phyloP scores from a whole-genome alignment of 2,888 invertebrate genomes.

The Ornithoptera priamus region DNA sequence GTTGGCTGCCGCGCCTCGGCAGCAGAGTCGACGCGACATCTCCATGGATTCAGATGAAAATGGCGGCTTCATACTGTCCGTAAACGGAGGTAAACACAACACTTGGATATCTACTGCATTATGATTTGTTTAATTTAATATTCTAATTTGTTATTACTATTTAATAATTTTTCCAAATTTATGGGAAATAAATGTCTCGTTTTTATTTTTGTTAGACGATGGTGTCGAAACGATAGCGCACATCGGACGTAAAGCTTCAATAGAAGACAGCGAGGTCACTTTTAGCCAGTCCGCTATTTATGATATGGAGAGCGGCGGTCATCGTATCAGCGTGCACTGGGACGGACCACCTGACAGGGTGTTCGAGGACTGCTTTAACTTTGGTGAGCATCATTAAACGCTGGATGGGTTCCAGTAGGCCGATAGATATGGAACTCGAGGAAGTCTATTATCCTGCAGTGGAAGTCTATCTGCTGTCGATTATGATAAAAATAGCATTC shows the following conservation, averaged over 20 bases:
- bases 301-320: slow-evolving; percentile 51
- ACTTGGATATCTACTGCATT: not conserved
- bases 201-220: slow-evolving; percentile 35
- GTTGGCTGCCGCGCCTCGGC: slow-evolving; percentile 53
- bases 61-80: slow-evolving; percentile 47
- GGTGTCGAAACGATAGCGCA: slow-evolving; percentile 48
- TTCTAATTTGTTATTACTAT: not conserved
- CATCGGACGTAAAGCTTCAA: slow-evolving; percentile 54
- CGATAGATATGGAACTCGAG: no score
- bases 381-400: slow-evolving; percentile 48
- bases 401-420: no score
- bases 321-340: slow-evolving; percentile 58
- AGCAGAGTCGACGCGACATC: slow-evolving; percentile 41
- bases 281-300: slow-evolving; percentile 46
- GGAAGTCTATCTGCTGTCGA: no score
- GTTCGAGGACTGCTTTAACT: slow-evolving; percentile 74
- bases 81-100: slow-evolving; percentile 42
- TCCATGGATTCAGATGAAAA: slow-evolving; percentile 48
- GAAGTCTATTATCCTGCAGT: no score
- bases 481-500: no score
- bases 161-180: no score
- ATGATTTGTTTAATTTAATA: not conserved
- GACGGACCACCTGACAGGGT: slow-evolving; percentile 62
- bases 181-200: no score
- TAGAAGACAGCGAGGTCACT: slow-evolving; percentile 48